A percentile compares a stretch with the other conserved stretches of the same genome.
phyloP scores from a whole-genome alignment of 1,140 invertebrate genomes.

The Branchinecta lindahli region DNA sequence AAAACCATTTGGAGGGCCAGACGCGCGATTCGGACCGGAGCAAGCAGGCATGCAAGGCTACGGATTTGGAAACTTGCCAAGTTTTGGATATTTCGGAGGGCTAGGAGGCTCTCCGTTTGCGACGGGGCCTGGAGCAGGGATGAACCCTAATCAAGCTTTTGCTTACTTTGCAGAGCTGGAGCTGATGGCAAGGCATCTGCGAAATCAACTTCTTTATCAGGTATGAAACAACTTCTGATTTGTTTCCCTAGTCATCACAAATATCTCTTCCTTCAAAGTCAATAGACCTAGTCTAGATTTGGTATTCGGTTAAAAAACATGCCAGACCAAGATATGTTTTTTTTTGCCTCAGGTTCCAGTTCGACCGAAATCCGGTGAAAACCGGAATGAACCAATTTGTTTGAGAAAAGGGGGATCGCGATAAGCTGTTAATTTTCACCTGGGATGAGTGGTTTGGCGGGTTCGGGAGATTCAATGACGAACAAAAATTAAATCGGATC shows the following conservation, averaged over 20 bases:
- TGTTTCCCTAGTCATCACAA: background rate
- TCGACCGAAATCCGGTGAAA: too few species aligned
- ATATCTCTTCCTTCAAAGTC: background rate
- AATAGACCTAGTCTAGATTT: constrained; percentile 12
- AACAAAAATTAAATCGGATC: too few species aligned
- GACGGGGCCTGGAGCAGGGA: background rate
- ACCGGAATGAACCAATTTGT: too few species aligned
- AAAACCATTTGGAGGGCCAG: background rate
- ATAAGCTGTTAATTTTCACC: too few species aligned
- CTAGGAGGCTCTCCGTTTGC: background rate
- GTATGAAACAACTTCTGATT: constrained; percentile 9
- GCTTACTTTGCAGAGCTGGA: constrained; percentile 22
- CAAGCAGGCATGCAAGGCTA: background rate
- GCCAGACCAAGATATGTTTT: too few species aligned
- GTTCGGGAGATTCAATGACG: too few species aligned
- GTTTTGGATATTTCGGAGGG: background rate
- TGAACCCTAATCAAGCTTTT: constrained; percentile 18
- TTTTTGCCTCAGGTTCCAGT: too few species aligned
- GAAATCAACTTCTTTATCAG: constrained; percentile 19
- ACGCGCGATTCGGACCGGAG: background rate
- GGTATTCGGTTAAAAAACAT: too few species aligned
- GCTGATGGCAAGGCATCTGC: constrained; percentile 20
- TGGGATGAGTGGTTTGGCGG: too few species aligned
- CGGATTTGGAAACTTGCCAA: background rate
- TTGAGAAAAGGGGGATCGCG: too few species aligned